These are phyloP conservation scores for Myotis myotis DNA, from an alignment of 2,797 vertebrate genomes.

Conservation along the genomic window DNA sequence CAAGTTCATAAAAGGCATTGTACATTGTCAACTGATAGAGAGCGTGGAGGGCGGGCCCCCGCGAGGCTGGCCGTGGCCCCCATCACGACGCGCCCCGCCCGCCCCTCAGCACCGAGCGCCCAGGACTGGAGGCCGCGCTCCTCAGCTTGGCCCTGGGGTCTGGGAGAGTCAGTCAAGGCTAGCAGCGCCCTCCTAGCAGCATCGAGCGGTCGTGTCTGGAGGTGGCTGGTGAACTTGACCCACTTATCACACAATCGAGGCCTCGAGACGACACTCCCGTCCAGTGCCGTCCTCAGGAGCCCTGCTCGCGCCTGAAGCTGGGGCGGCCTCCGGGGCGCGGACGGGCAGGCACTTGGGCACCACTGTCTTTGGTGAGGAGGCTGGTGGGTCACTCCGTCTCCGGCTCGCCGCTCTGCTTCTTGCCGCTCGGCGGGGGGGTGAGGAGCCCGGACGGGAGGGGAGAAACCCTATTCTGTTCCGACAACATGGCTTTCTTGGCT, in stretches of 20 bases:
- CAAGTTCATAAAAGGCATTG: constrained; percentile 83
- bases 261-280: background rate
- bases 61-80: constrained; percentile 17
- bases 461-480: constrained; percentile 86
- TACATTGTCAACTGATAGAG: constrained; percentile 85
- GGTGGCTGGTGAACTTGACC: constrained; percentile 87
- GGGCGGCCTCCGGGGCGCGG: background rate
- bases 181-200: constrained; percentile 95
- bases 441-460: constrained; percentile 91
- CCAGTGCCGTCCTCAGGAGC: constrained; percentile 31
- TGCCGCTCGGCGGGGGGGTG: constrained; percentile 94
- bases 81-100: background rate
- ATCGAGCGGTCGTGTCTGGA: constrained; percentile 89
- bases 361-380: constrained; percentile 62
- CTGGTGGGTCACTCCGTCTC: constrained; percentile 71
- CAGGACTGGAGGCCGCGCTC: constrained; percentile 46
- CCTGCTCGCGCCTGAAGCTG: constrained; percentile 39
- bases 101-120: background rate
- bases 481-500: constrained; percentile 88
- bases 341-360: constrained; percentile 70
- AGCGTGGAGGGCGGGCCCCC: constrained; percentile 45
- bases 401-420: constrained; percentile 85
- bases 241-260: constrained; percentile 72
- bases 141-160: constrained; percentile 68
- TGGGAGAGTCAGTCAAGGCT: constrained; percentile 78